A percentile compares a stretch with the other conserved stretches of the same genome.
Evolutionary conservation across 2,888 invertebrate species (phyloP).

Genomic region (Agriopis aurantiaria): DNA sequence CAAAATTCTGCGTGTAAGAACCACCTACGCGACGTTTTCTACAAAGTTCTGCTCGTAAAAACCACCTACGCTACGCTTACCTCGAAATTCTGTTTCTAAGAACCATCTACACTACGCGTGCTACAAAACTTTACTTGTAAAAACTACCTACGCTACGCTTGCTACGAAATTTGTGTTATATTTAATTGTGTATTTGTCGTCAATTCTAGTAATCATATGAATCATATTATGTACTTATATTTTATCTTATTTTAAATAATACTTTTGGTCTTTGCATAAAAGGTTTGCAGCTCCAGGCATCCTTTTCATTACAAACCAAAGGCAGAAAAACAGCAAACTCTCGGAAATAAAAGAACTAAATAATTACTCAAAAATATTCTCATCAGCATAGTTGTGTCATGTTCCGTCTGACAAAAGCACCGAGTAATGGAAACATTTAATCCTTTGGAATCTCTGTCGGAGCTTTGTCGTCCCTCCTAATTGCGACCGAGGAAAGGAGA

Average conservation of each 20-base stretch:
- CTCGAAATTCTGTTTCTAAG: no score
- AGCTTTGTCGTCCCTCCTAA: slow-evolving; percentile 71
- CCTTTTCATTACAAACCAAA: background rate
- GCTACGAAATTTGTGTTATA: no score
- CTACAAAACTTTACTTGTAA: no score
- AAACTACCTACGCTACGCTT: no score
- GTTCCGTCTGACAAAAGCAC: slow-evolving; percentile 55
- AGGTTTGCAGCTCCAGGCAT: background rate
- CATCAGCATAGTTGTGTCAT: slow-evolving; percentile 49
- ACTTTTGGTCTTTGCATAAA: background rate
- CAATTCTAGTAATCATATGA: no score
- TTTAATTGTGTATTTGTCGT: no score
- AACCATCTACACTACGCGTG: no score
- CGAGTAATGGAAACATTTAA: slow-evolving; percentile 77
- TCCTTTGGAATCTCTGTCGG: slow-evolving; percentile 70
- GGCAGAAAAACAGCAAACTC: slow-evolving; percentile 16
- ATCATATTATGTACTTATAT: no score
- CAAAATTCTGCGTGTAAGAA: no score
- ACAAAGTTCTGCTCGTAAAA: no score
- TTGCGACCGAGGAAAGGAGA: slow-evolving; percentile 66
- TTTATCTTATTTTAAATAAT: background rate
- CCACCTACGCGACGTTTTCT: no score
- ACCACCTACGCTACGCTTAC: no score
- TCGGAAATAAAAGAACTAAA: slow-evolving; percentile 37
- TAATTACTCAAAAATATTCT: slow-evolving; percentile 34